A percentile compares a stretch with the other conserved stretches of the same genome.
phyloP scores from a whole-genome alignment of 2,113 vertebrate species.

The Perccottus glenii region DNA sequence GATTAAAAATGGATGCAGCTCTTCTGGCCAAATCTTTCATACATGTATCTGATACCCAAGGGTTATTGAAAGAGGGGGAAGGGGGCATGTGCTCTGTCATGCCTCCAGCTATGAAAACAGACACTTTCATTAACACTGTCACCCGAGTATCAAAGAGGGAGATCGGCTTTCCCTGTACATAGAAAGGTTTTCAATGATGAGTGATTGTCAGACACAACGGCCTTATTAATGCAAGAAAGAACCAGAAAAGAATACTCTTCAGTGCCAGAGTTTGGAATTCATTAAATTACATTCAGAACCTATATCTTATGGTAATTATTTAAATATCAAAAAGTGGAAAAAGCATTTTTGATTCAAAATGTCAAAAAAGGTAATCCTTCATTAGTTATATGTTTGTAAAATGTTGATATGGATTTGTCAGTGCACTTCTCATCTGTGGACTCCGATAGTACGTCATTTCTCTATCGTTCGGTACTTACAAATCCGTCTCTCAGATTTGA shows the following conservation, averaged over 20 bases:
- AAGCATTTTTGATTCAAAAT: too few species aligned
- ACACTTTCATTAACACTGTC: slow-evolving; percentile 47
- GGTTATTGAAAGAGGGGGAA: slow-evolving; percentile 7
- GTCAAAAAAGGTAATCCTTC: too few species aligned
- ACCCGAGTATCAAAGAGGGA: slow-evolving; percentile 45
- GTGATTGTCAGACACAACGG: slow-evolving; percentile 15
- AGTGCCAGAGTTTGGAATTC: background rate
- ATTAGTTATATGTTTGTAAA: too few species aligned
- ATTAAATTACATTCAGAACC: background rate
- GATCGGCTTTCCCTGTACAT: slow-evolving; percentile 58
- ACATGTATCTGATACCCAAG: slow-evolving; percentile 42
- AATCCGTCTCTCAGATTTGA: slow-evolving; percentile 44
- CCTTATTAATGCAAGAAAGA: slow-evolving; percentile 16
- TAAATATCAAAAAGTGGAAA: too few species aligned
- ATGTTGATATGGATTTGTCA: slow-evolving; percentile 25
- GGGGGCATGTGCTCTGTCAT: slow-evolving; percentile 19
- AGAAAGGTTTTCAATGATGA: slow-evolving; percentile 49
- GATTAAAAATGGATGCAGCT: slow-evolving; percentile 68
- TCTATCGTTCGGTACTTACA: slow-evolving; percentile 15
- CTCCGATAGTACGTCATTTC: background rate
- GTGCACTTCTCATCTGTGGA: background rate
- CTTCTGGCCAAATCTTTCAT: slow-evolving; percentile 43
- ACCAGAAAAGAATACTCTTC: background rate
- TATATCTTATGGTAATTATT: too few species aligned
- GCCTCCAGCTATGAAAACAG: slow-evolving; percentile 45